Base-by-base conservation (phyloP, 1,140 invertebrate species). In the Artemia franciscana region DNA sequence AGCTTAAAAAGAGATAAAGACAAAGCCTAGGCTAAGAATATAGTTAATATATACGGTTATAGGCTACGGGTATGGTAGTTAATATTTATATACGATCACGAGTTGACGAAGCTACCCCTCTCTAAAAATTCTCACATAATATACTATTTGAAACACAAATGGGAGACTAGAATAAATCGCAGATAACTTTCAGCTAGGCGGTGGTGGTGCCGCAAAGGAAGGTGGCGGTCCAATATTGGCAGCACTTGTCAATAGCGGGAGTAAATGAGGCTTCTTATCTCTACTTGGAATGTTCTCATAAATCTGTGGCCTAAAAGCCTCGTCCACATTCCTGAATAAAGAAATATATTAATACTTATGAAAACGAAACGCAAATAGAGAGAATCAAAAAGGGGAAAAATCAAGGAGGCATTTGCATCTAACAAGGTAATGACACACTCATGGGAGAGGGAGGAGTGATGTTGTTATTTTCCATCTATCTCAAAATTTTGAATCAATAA, bases 241-340 rank as follows among this genome's bases (percentile, higher is more conserved):
- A 57, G 60, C 66, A 26, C 66, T 66, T 5, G 62, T 56, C 2
- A 67, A 65, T 9, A 67, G 39, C 12, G 39, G 39, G 12, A 51
- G 21, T 18, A 51, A 18, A 18, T 12, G 39, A 60, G 62, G 58
- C 58, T 70, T 69, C 27, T 71, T 68, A 59, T 73, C 71, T 64
- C 73, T 72, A 21, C 73, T 59, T 27, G 73, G 73, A 61, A 74
- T 70, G 64, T 74, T 74, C 64, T 73, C 73, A 64, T 74, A 74
- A 24, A 74, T 72, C 68, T 73, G 71, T 39, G 69, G 67, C 1
- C 70, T 70, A 26, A 71, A 66, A 60, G 73, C 71, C 24, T 71
- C 71, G 9, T 70, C 70, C 24, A 71, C 71, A 64, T 70, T 71
- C 63, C n/a, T 67, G 68, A 64, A 18, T 24, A 58, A 56, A 21